Percentiles rank a stretch among this genome's conserved stretches.
phyloP scores from a whole-genome alignment of 1,140 invertebrate genomes.

The Sycophila sp. region DNA sequence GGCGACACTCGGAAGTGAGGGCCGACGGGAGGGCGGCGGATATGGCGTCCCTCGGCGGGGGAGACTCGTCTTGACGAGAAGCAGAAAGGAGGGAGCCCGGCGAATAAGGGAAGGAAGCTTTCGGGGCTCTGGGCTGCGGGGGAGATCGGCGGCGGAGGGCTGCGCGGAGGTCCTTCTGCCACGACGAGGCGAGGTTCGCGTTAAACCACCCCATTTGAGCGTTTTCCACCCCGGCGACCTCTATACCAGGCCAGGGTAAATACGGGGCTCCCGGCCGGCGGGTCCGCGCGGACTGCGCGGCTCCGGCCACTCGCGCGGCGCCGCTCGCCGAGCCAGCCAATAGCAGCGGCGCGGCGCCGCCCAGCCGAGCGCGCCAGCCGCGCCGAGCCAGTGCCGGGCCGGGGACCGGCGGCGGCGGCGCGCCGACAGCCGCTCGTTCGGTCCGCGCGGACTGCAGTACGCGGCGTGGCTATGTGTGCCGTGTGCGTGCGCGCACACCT shows the following conservation, averaged over 20 bases:
- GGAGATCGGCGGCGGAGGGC: constrained; percentile 34
- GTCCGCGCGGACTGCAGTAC: constrained; percentile 22
- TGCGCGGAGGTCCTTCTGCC: constrained; percentile 59
- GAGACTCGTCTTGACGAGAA: neutral
- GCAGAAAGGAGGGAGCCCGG: neutral
- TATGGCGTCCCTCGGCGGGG: constrained; percentile 10
- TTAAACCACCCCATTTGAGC: constrained; percentile 68
- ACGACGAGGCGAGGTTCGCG: constrained; percentile 58
- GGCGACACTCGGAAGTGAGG: constrained; percentile 12
- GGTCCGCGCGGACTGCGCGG: constrained; percentile 56
- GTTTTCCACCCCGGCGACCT: constrained; percentile 67
- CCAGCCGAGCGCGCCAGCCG: neutral
- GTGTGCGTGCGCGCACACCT: neutral
- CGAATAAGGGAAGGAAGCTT: neutral
- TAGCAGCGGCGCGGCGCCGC: neutral
- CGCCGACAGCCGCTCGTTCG: constrained; percentile 38
- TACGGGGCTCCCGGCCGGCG: constrained; percentile 47
- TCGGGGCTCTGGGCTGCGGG: no score
- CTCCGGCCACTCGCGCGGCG: constrained; percentile 45
- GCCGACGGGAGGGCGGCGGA: neutral
- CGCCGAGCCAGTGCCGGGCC: constrained; percentile 40
- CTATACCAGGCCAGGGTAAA: constrained; percentile 56
- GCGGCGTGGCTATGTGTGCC: neutral
- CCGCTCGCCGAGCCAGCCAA: neutral
- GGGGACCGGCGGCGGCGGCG: constrained; percentile 22